Evolutionary conservation across 1,140 invertebrate genomes (phyloP).

Genomic region (Euwallacea similis): DNA sequence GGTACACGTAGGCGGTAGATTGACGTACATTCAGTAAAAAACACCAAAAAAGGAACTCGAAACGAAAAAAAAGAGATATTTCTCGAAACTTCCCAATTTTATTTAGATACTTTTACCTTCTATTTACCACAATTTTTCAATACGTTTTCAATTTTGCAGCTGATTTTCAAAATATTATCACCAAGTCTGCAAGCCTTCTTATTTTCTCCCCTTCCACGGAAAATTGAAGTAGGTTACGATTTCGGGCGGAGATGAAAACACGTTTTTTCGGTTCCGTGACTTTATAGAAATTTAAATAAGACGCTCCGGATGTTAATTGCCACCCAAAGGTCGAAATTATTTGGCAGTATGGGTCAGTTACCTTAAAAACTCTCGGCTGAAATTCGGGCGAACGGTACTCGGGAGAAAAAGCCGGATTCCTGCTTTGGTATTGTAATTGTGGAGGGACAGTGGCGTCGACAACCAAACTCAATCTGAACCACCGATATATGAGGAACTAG

Average conservation of each 20-base stretch:
- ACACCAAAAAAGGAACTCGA: no score
- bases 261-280: slow-evolving; percentile 10
- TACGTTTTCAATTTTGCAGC: no score
- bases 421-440: slow-evolving; percentile 35
- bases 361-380: slow-evolving; percentile 31
- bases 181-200: no score
- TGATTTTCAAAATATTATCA: no score
- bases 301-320: slow-evolving; percentile 27
- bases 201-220: not conserved
- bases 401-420: slow-evolving; percentile 37
- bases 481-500: no score
- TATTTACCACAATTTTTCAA: no score
- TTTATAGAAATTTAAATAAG: slow-evolving; percentile 20
- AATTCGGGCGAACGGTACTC: slow-evolving; percentile 38
- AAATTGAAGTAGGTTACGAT: not conserved
- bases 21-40: no score
- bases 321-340: slow-evolving; percentile 27
- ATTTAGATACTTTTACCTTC: no score
- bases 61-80: no score
- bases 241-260: not conserved
- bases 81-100: no score
- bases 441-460: slow-evolving; percentile 23
- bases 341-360: slow-evolving; percentile 38
- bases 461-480: no score
- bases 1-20: no score